phyloP scores from a whole-genome alignment of 1,140 invertebrate genomes.

The Drosophila sucinea region DNA sequence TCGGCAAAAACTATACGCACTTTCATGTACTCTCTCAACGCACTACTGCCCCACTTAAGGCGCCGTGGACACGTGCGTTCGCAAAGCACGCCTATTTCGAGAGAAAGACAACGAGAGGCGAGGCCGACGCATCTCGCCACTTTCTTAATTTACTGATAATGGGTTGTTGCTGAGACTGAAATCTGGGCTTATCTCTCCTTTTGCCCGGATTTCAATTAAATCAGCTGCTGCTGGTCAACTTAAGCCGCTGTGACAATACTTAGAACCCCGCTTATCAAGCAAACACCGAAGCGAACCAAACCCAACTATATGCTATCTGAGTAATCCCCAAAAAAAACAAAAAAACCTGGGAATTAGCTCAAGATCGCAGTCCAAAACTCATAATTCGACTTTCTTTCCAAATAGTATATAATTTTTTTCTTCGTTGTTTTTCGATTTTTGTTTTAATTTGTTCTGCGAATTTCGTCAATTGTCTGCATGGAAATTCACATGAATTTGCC shows the following conservation, averaged over 20 bases:
- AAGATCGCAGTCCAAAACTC: constrained; percentile 25
- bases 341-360: constrained; percentile 21
- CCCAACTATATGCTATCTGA: constrained; percentile 43
- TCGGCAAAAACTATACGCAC: constrained; percentile 48
- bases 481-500: constrained; percentile 38
- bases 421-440: not conserved
- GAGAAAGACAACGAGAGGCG: not conserved
- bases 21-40: constrained; percentile 38
- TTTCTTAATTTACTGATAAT: constrained; percentile 37
- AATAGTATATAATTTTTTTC: not conserved
- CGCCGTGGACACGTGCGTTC: constrained; percentile 20
- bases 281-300: constrained; percentile 28
- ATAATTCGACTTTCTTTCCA: constrained; percentile 26
- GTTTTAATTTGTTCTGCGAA: constrained; percentile 70
- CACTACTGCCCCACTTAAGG: constrained; percentile 58
- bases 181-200: constrained; percentile 29
- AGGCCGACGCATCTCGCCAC: constrained; percentile 4
- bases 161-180: constrained; percentile 33
- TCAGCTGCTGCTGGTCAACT: constrained; percentile 28
- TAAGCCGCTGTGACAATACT: constrained; percentile 36
- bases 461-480: constrained; percentile 31
- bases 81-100: constrained; percentile 1
- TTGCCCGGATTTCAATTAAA: constrained; percentile 57
- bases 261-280: constrained; percentile 1
- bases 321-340: constrained; percentile 42